Conservation (phyloP, 2,797 vertebrate species). For the Malurus leucopterus region DNA sequence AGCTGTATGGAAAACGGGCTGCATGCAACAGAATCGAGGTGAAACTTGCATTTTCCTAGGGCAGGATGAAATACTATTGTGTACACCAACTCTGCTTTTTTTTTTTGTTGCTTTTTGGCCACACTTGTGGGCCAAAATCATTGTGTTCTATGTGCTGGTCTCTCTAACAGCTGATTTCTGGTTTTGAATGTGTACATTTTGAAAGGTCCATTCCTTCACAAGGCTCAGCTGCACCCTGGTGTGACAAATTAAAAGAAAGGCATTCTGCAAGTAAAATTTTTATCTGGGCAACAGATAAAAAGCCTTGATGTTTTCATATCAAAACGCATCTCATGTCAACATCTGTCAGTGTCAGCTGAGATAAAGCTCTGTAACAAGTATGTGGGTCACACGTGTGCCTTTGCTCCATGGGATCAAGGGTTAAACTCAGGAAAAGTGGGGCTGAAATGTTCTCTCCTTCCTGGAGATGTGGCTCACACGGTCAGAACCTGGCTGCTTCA, state of each 20-base stretch:
- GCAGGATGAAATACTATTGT: not conserved
- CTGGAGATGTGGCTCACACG: not conserved
- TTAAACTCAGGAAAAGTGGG: not conserved
- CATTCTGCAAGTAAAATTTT: not conserved
- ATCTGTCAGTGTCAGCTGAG: not conserved
- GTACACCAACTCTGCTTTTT: not conserved
- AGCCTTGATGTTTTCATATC: not conserved
- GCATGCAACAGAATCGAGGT: not conserved
- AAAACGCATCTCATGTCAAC: not conserved
- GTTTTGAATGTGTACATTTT: not conserved
- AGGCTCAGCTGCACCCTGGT: not conserved
- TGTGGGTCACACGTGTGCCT: not conserved
- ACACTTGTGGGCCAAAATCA: not conserved
- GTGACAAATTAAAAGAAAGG: not conserved
- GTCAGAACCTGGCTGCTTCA: not conserved
- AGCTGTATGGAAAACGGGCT: not conserved
- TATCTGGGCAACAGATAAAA: not conserved
- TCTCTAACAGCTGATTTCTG: not conserved
- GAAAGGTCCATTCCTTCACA: not conserved
- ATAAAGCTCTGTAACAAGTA: not conserved
- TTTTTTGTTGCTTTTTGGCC: not conserved
- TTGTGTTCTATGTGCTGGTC: accelerated
- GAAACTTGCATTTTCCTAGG: not conserved
- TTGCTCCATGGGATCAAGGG: not conserved
- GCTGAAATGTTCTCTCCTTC: not conserved